phyloP scores from a whole-genome alignment of 1,140 invertebrate species.

The Drosophila grimshawi region DNA sequence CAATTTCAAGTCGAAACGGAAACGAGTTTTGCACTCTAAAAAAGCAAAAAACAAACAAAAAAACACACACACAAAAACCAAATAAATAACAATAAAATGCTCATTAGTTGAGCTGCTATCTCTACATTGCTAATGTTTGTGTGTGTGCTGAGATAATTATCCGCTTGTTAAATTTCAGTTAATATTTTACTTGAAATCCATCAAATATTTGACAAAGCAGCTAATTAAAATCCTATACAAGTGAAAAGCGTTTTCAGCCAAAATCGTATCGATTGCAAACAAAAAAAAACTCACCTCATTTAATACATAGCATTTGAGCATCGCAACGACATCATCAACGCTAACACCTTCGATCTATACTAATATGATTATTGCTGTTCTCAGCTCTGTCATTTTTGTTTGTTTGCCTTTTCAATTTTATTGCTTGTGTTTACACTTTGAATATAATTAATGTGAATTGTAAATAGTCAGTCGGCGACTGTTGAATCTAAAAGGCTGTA shows the following conservation, averaged over 20 bases:
- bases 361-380: conserved; percentile 17
- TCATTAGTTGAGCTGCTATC: conserved; percentile 28
- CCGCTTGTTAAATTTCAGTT: too few species aligned
- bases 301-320: conserved; percentile 8
- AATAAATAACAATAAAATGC: conserved; percentile 28
- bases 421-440: conserved; percentile 33
- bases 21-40: conserved; percentile 6
- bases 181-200: background rate
- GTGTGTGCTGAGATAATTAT: background rate
- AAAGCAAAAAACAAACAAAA: background rate
- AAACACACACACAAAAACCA: background rate
- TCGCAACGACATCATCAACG: conserved; percentile 17
- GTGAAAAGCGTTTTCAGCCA: conserved; percentile 6
- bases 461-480: conserved; percentile 18
- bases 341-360: conserved; percentile 11
- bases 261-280: background rate
- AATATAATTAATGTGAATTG: conserved; percentile 44
- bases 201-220: conserved; percentile 6
- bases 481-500: background rate
- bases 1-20: background rate
- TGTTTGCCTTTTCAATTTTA: conserved; percentile 10
- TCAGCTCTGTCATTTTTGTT: conserved; percentile 9
- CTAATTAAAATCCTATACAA: conserved; percentile 26
- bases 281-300: background rate
- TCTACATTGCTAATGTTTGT: background rate